Percentiles rank a stretch among this genome's conserved stretches.
phyloP scores from a whole-genome alignment of 1,140 invertebrate genomes.

The Apolygus lucorum region DNA sequence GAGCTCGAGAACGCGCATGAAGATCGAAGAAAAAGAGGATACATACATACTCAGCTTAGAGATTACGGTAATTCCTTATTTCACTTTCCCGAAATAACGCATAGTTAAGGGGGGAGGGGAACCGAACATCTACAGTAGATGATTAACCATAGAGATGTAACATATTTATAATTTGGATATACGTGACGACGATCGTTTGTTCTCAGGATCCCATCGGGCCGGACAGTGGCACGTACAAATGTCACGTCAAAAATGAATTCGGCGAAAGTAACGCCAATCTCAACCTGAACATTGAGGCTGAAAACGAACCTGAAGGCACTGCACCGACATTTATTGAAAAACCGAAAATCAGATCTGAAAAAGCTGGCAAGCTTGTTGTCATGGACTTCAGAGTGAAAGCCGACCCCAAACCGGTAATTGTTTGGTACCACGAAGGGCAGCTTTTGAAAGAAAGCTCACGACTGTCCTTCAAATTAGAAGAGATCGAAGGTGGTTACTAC shows the following conservation, averaged over 20 bases:
- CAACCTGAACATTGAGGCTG: conserved; percentile 94
- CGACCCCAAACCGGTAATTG: conserved; percentile 83
- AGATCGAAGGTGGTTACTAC: conserved; percentile 71
- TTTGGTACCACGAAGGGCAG: conserved; percentile 82
- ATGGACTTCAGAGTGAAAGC: conserved; percentile 96
- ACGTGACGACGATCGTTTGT: no score
- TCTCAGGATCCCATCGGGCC: conserved; percentile 79
- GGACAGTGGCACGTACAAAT: conserved; percentile 95
- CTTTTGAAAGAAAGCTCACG: conserved; percentile 69
- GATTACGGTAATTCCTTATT: conserved; percentile 47
- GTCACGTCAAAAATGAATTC: conserved; percentile 91
- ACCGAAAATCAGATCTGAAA: conserved; percentile 86
- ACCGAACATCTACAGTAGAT: no score
- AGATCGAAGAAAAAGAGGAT: conserved; percentile 66
- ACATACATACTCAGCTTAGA: conserved; percentile 80
- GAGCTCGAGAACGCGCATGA: conserved; percentile 77
- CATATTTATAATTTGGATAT: no score
- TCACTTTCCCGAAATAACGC: no score
- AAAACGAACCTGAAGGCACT: conserved; percentile 82
- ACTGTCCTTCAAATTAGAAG: conserved; percentile 67
- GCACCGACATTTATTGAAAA: conserved; percentile 98
- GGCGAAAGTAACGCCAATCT: conserved; percentile 98
- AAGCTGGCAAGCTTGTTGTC: conserved; percentile 90
- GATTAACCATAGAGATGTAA: no score
- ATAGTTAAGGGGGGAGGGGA: no score